Base-by-base conservation (phyloP, 2,888 invertebrate species). In the Drosophila robusta region DNA sequence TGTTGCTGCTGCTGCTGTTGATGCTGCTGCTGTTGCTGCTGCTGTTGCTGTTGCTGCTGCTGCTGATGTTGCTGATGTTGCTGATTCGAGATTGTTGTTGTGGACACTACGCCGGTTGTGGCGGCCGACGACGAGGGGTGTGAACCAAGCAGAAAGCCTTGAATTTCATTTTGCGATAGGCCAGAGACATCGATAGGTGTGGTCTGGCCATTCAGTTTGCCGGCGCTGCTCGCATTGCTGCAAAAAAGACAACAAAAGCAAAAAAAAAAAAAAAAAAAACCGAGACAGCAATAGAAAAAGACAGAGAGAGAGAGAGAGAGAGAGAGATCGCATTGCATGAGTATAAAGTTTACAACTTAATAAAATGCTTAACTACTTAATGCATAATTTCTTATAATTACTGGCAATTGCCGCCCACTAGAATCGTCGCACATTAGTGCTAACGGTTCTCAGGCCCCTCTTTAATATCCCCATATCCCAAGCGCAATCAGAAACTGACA, bases 111-210 rank as follows among this genome's bases (percentile, higher is more conserved):
- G 85, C 85, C 85, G 69, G 91, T 86, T 68, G 91, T 90, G 83
- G 87, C 77, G 39, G 89, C 75, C 64, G 90, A 83, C 55, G 92
- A 90, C 70, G 92, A 91, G 91, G 92, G 92, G 92, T 92, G 92
- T 89, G 92, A 91, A 89, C 92, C 92, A 86, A 92, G 92, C 87
- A 92, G 89, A 89, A 92, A 90, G 90, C 92, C 92, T 92, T 92
- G 92, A 88, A 92, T 92, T 90, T 92, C 92, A 92, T 92, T 92
- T 90, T 92, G 92, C 90, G 92, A 92, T 92, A 92, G 92, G 91
- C 92, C 91, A 88, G 92, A 91, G 83, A 92, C 92, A 88, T 92
- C 92, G 78, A 92, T 91, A 91, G 92, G 92, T 91, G 92, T 92
- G 92, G 92, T 91, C 90, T 92, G 92, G 78, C 92, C 92, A 86